Evolutionary conservation across 2,113 vertebrate genomes (phyloP), one percentile per base, ranked within the genome.

Genomic region (Orcinus orca): DNA sequence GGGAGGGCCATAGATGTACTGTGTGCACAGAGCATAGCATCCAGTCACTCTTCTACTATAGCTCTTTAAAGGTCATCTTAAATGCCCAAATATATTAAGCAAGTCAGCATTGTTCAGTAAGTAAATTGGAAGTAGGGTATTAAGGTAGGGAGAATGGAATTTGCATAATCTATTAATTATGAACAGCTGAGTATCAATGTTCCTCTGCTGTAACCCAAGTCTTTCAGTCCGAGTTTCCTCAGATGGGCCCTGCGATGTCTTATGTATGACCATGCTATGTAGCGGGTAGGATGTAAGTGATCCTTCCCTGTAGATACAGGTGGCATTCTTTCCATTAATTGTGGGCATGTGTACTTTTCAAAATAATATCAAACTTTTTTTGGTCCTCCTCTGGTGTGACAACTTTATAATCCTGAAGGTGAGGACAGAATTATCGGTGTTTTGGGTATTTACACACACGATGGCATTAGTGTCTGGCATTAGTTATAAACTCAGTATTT

Each of bases 11-110:
- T 3, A 77, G 13, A 33, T 1, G 2, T 4, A 7, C 18, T 53
- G 0, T 53, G 6, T 26, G 1, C 1, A 20, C n/a, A 17, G 25
- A 3, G 0, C 55, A 0, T 60, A 29, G n/a, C 7, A 55, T 10
- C 36, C 55, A 20, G 15, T 62, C 25, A 53, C n/a, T 77, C 8
- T 4, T 3, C 21, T 36, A 3, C 6, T 38, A 8, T 33, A 53
- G 12, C 6, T 60, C 7, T 44, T 82, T 68, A 50, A 58, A 62
- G 3, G 1, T 33, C 4, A 38, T 3, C 31, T 80, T 23, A 55
- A 74, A n/a, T n/a, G 7, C 1, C 31, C 6, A 8, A 31, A 4
- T 44, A 44, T 29, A 47, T 70, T 91, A 68, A 88, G 31, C 7
- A 71, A 79, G 4, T 47, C 10, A 4, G 15, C 23, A 41, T 8